Base-by-base conservation (phyloP, 2,888 invertebrate genomes). In the Plusia festucae region DNA sequence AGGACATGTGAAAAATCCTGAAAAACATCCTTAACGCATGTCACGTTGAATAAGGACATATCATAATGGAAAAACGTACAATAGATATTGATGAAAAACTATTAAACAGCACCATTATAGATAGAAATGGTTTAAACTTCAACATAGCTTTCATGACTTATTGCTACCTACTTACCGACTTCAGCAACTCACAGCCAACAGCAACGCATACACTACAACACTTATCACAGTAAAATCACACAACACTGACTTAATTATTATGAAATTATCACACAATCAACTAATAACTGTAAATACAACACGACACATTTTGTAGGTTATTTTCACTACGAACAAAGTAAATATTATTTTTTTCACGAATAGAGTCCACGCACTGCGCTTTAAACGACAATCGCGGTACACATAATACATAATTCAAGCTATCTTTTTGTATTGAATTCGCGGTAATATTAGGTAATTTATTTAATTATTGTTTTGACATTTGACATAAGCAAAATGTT, bases 401-500 rank as follows among this genome's bases (percentile, higher is more conserved):
- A 18, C 2, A 22, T 13, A 44, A 51, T 32, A 27, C 40, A 56
- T 2, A 6, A 32, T 70, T 54, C 27, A 0, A 0, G 20, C 5
- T 30, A 2, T 22, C 54, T 27, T 30, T 44, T 7, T 46, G 18
- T 11, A 57, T 8, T 22, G 40, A 68, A 76, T 70, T 60, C 56
- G 53, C 67, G 64, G 24, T 30, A 53, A 20, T 62, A 65, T 59
- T 60, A 58, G 24, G 60, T 22, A 54, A 61, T 52, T 6, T 15
- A 51, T 15, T 16, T 30, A 55, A 53, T 62, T 70, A 66, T 73
- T 73, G 78, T 78, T 83, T 82, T 84, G 85, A 84, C 84, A 66
- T 82, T 72, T 79, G 81, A 81, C 81, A 78, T 59, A 46, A 66
- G 34, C 59, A 70, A 76, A 80, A 81, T 85, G 85, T 85, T 40